These are phyloP conservation scores for Gymnosoma rotundatum DNA, from an alignment of 2,888 invertebrate genomes.

Conservation along the genomic window DNA sequence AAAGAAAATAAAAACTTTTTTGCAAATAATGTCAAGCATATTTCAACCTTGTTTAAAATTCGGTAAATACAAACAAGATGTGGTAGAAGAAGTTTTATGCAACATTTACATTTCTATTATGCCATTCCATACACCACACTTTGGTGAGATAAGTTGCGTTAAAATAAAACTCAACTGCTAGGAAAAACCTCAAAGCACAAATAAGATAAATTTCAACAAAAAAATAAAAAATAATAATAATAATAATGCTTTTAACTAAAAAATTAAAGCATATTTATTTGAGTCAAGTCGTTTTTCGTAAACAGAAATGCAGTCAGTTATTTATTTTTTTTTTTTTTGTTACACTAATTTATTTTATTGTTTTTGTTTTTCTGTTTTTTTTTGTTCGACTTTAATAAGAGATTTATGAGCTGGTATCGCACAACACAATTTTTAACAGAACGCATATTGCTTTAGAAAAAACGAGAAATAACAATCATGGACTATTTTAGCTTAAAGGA, in stretches of 20 bases:
- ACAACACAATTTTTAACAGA: neutral
- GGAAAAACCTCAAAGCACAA: constrained; percentile 11
- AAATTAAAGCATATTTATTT: constrained; percentile 43
- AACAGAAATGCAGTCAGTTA: neutral
- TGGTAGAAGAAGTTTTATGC: constrained; percentile 22
- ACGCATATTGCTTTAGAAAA: neutral
- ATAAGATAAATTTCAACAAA: constrained; percentile 9
- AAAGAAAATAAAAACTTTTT: constrained; percentile 13
- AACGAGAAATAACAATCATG: too few relatives aligned
- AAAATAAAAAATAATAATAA: too few relatives aligned
- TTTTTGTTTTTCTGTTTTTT: neutral
- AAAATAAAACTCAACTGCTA: constrained; percentile 2
- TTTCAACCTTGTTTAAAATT: constrained; percentile 48
- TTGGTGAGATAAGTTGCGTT: constrained; percentile 16
- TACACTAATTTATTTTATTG: too few relatives aligned
- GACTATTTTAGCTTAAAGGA: too few relatives aligned
- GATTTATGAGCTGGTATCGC: constrained; percentile 10
- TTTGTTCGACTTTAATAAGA: neutral
- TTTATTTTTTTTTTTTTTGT: too few relatives aligned
- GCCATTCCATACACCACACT: constrained; percentile 14
- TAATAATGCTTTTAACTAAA: neutral
- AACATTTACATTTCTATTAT: neutral
- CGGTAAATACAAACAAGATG: constrained; percentile 50
- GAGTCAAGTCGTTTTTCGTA: constrained; percentile 3
- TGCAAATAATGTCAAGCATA: constrained; percentile 57